Conservation (phyloP, 1,140 invertebrate species). For the Belonocnema kinseyi region DNA sequence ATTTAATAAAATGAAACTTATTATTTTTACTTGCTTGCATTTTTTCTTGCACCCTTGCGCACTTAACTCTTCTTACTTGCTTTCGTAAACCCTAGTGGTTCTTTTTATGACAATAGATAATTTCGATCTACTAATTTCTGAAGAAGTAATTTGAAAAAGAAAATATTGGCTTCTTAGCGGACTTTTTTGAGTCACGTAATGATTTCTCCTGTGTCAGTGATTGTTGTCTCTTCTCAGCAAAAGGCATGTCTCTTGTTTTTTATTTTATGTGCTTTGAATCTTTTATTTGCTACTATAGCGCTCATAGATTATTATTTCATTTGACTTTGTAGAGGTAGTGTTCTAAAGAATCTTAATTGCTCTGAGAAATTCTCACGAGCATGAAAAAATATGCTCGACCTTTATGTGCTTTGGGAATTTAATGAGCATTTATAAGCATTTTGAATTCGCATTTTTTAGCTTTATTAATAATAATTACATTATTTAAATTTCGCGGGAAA, state of each 20-base stretch:
- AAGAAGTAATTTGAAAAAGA: slow-evolving; percentile 8
- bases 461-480: too few species aligned
- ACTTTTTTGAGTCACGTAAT: slow-evolving; percentile 12
- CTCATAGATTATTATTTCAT: neutral
- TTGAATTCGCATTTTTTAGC: too few species aligned
- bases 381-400: too few species aligned
- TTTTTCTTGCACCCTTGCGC: slow-evolving; percentile 64
- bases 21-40: slow-evolving; percentile 69
- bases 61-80: slow-evolving; percentile 43
- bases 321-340: neutral
- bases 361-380: too few species aligned
- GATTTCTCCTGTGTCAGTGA: neutral
- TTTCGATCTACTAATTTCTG: slow-evolving; percentile 22
- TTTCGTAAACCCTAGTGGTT: slow-evolving; percentile 25
- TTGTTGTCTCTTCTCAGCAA: slow-evolving; percentile 10
- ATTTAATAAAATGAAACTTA: slow-evolving; percentile 68
- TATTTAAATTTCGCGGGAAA: too few species aligned
- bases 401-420: too few species aligned
- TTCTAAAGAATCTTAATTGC: too few species aligned
- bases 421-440: too few species aligned
- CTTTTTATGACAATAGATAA: slow-evolving; percentile 35
- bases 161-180: slow-evolving; percentile 38
- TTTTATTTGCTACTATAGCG: slow-evolving; percentile 19
- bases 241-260: neutral
- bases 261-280: slow-evolving; percentile 18